Conservation (phyloP, 1,140 invertebrate species). For the Theocolax elegans region DNA sequence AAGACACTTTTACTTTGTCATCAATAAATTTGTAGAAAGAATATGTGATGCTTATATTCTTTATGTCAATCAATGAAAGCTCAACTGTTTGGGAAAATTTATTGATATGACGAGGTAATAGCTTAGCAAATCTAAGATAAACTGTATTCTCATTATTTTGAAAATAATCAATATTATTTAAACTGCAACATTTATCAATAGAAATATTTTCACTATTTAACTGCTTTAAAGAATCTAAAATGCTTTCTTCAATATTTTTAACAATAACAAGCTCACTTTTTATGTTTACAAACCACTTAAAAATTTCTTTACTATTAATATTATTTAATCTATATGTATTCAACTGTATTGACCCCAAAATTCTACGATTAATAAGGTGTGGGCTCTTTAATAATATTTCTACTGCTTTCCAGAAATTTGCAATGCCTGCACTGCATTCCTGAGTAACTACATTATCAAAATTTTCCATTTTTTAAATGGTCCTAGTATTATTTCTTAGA, state of each 20-base stretch:
- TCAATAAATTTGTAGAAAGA: slow-evolving; percentile 46
- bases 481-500: slow-evolving; percentile 32
- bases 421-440: slow-evolving; percentile 26
- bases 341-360: slow-evolving; percentile 55
- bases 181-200: not conserved
- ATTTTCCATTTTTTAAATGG: slow-evolving; percentile 38
- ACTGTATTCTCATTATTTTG: slow-evolving; percentile 12
- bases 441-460: slow-evolving; percentile 44
- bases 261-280: slow-evolving; percentile 32
- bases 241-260: slow-evolving; percentile 11
- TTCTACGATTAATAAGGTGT: slow-evolving; percentile 63
- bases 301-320: slow-evolving; percentile 39
- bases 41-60: slow-evolving; percentile 42
- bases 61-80: slow-evolving; percentile 51
- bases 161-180: slow-evolving; percentile 18
- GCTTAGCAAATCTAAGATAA: slow-evolving; percentile 25
- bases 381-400: slow-evolving; percentile 59
- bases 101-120: slow-evolving; percentile 56
- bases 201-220: slow-evolving; percentile 12
- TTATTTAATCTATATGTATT: slow-evolving; percentile 42
- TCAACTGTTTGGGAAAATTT: slow-evolving; percentile 58
- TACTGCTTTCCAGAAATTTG: slow-evolving; percentile 60
- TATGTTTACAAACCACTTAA: slow-evolving; percentile 38
- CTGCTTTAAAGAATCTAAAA: slow-evolving; percentile 31
- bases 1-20: slow-evolving; percentile 46